Conservation (phyloP, 2,888 invertebrate genomes). For the Drosophila falleni region DNA sequence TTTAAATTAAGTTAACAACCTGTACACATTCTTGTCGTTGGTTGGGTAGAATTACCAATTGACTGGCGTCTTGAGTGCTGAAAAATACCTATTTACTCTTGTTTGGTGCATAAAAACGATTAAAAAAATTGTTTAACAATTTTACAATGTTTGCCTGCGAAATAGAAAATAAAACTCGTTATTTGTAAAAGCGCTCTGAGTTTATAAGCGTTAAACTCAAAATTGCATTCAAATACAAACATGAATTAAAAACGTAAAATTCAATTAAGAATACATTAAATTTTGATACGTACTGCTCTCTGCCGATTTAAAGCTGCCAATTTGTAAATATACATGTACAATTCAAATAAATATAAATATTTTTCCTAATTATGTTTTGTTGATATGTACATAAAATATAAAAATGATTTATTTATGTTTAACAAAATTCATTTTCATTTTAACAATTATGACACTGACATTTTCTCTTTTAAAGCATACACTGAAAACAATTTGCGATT, state of each 20-base stretch:
- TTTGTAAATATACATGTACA: slow-evolving; percentile 25
- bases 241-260: slow-evolving; percentile 49
- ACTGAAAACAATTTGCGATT: slow-evolving; percentile 42
- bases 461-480: slow-evolving; percentile 21
- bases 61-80: slow-evolving; percentile 58
- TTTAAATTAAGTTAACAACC: slow-evolving; percentile 63
- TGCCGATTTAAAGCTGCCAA: slow-evolving; percentile 70
- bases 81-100: slow-evolving; percentile 57
- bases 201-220: slow-evolving; percentile 15
- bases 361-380: slow-evolving; percentile 33
- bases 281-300: slow-evolving; percentile 61
- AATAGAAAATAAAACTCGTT: slow-evolving; percentile 63
- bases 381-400: slow-evolving; percentile 57
- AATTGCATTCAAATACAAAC: slow-evolving; percentile 52
- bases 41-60: slow-evolving; percentile 33
- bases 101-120: slow-evolving; percentile 52
- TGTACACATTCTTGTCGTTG: slow-evolving; percentile 49
- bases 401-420: slow-evolving; percentile 55
- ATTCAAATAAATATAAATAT: slow-evolving; percentile 34
- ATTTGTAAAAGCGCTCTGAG: slow-evolving; percentile 27
- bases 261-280: slow-evolving; percentile 36
- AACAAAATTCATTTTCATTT: slow-evolving; percentile 57
- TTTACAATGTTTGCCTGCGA: slow-evolving; percentile 83
- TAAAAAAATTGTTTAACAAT: slow-evolving; percentile 51
- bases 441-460: slow-evolving; percentile 64